These are phyloP conservation scores for Oscheius onirici DNA, from an alignment of 2,888 invertebrate genomes.

Conservation along the genomic window DNA sequence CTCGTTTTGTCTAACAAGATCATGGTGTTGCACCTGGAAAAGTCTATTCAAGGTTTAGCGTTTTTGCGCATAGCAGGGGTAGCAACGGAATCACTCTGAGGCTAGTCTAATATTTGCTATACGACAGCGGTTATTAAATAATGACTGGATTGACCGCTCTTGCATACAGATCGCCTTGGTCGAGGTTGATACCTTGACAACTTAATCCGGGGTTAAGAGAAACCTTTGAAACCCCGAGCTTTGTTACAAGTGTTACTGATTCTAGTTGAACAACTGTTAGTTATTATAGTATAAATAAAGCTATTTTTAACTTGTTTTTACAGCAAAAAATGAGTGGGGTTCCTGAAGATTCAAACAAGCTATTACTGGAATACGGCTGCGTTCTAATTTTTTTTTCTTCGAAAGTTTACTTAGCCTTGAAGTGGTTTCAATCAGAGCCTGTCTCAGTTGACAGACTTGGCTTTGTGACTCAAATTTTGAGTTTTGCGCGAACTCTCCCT, in stretches of 20 bases:
- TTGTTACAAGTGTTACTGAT: too few relatives aligned
- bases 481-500: slow-evolving; percentile 26
- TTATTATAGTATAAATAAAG: too few relatives aligned
- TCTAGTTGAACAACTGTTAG: too few relatives aligned
- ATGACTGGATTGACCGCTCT: slow-evolving; percentile 28
- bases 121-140: slow-evolving; percentile 29
- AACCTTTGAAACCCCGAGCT: too few relatives aligned
- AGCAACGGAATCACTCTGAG: slow-evolving; percentile 14
- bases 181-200: too few relatives aligned
- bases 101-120: slow-evolving; percentile 27
- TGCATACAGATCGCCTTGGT: slow-evolving; percentile 1
- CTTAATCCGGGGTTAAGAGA: too few relatives aligned
- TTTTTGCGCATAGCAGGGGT: slow-evolving; percentile 9
- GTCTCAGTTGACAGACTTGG: slow-evolving; percentile 3
- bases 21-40: not conserved
- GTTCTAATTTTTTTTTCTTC: not conserved
- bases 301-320: too few relatives aligned
- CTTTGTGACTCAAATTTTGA: slow-evolving; percentile 18
- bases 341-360: too few relatives aligned
- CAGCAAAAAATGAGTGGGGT: too few relatives aligned
- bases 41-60: not conserved
- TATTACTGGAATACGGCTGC: too few relatives aligned
- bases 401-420: not conserved
- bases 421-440: not conserved
- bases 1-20: not conserved